phyloP scores from a whole-genome alignment of 2,113 vertebrate genomes.

The Sturnus vulgaris region DNA sequence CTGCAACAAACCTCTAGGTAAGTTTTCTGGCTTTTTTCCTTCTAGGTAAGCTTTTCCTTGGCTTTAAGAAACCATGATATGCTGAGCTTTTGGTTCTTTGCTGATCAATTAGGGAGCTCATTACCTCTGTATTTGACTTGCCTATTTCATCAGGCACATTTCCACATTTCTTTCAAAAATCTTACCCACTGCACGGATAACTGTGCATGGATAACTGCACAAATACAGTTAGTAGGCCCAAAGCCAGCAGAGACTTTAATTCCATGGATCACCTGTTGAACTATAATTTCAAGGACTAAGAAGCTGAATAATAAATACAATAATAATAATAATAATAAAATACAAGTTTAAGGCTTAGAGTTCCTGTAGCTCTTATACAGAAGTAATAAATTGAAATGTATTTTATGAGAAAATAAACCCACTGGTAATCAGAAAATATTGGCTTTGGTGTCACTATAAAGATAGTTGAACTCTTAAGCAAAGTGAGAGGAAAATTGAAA shows the following conservation, averaged over 20 bases:
- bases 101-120: not conserved
- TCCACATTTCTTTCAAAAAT: not conserved
- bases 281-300: not conserved
- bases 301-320: not conserved
- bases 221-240: not conserved
- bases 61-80: fast-evolving
- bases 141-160: not conserved
- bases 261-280: not conserved
- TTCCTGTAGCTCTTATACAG: not conserved
- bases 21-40: not conserved
- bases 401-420: not conserved
- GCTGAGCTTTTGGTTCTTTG: not conserved
- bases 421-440: not conserved
- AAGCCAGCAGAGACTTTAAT: not conserved
- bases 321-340: not conserved
- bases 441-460: not conserved
- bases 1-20: not conserved
- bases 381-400: not conserved
- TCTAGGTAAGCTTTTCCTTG: not conserved
- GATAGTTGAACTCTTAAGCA: not conserved
- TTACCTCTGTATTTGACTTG: not conserved
- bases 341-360: not conserved
- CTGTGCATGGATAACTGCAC: not conserved
- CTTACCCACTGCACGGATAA: not conserved
- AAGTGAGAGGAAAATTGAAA: not conserved